Percentiles rank a stretch among this genome's conserved stretches.
These are phyloP conservation scores for Chrysomela aeneicollis DNA, from an alignment of 2,888 invertebrate genomes.

Conservation along the genomic window DNA sequence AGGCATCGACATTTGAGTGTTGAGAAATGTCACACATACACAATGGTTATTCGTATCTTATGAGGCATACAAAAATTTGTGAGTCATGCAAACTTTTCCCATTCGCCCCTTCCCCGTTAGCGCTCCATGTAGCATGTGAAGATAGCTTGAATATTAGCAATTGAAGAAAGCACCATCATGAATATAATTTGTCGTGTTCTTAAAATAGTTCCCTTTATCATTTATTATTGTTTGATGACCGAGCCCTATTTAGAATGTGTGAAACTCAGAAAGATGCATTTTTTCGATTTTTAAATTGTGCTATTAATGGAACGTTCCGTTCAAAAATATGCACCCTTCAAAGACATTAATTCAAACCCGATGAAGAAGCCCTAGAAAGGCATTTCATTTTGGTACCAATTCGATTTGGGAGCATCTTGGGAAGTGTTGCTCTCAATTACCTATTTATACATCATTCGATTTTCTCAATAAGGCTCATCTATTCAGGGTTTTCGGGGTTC, in stretches of 20 bases:
- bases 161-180: conserved; percentile 62
- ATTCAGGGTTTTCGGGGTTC: conserved; percentile 32
- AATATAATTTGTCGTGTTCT: conserved; percentile 54
- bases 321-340: conserved; percentile 47
- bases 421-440: conserved; percentile 48
- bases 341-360: conserved; percentile 42
- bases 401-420: conserved; percentile 50
- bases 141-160: conserved; percentile 63
- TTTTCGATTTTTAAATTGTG: conserved; percentile 43
- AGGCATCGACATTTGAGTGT: conserved; percentile 22
- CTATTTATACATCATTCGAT: conserved; percentile 13
- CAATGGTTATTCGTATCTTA: conserved; percentile 54
- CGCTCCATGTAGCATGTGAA: conserved; percentile 63
- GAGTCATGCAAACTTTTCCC: conserved; percentile 56
- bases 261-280: conserved; percentile 49
- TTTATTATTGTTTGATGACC: conserved; percentile 53
- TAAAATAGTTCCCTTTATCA: conserved; percentile 51
- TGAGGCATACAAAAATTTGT: conserved; percentile 61
- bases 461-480: conserved; percentile 27
- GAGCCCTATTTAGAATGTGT: conserved; percentile 50
- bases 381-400: conserved; percentile 40
- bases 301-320: conserved; percentile 28
- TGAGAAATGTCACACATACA: conserved; percentile 60
- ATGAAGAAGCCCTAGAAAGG: conserved; percentile 37
- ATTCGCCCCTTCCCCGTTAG: conserved; percentile 61